Conservation (phyloP, 1,140 invertebrate genomes). For the Pseudomyrmex gracilis region DNA sequence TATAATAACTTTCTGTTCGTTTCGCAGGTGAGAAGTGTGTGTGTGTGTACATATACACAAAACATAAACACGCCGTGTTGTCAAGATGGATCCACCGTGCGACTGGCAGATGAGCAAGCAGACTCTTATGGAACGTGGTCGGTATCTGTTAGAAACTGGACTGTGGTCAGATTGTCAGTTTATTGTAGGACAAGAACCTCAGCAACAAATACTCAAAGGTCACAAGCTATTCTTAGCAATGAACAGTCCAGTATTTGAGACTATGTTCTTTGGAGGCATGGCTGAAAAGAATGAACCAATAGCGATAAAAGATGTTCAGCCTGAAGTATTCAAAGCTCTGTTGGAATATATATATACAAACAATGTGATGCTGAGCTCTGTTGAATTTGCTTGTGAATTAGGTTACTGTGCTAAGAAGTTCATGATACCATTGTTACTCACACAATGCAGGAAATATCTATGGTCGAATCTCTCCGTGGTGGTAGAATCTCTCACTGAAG, state of each 20-base stretch:
- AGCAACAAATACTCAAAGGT: conserved; percentile 90
- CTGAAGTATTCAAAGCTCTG: conserved; percentile 93
- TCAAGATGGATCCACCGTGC: no score
- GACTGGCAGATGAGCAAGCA: no score
- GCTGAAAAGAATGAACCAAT: conserved; percentile 91
- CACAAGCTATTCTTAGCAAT: conserved; percentile 94
- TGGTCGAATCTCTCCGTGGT: no score
- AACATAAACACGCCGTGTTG: no score
- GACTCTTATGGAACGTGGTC: no score
- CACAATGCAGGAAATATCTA: conserved; percentile 92
- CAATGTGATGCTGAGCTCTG: conserved; percentile 91
- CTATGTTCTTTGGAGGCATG: conserved; percentile 92
- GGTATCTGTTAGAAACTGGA: conserved; percentile 84
- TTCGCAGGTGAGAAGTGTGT: no score
- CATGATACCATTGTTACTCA: conserved; percentile 92
- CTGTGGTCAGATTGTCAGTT: conserved; percentile 94
- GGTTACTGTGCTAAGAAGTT: conserved; percentile 96
- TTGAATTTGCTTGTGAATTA: conserved; percentile 93
- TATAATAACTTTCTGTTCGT: no score
- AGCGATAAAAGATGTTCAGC: conserved; percentile 92
- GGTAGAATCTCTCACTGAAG: conserved; percentile 90
- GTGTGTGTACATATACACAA: no score
- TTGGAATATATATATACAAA: conserved; percentile 94
- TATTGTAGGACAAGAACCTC: conserved; percentile 78
- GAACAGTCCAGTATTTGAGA: conserved; percentile 81